Conservation (phyloP, 2,888 invertebrate species). For the Noctua janthe region DNA sequence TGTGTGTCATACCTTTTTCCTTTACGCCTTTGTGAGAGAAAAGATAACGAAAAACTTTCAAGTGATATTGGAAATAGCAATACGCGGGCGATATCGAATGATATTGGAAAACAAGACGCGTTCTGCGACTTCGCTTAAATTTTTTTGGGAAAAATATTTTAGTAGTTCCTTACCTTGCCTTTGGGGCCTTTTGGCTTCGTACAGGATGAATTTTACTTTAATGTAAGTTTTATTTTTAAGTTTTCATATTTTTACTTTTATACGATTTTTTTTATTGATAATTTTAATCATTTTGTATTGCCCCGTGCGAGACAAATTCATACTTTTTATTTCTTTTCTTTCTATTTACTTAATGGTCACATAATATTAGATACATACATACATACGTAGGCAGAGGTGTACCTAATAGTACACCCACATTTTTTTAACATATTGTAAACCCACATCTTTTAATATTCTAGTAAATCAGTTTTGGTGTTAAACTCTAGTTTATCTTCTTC, state of each 20-base stretch:
- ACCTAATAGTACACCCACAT: too few species aligned
- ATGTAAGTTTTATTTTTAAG: background rate
- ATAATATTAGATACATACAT: too few species aligned
- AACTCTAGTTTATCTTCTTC: background rate
- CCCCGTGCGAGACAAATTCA: too few species aligned
- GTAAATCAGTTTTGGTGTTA: background rate
- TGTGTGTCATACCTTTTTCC: conserved; percentile 56
- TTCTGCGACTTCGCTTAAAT: conserved; percentile 13
- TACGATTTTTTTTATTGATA: background rate
- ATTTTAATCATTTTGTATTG: background rate
- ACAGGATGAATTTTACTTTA: background rate
- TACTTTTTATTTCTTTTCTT: too few species aligned
- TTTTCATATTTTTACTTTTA: background rate
- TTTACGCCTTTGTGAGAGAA: conserved; percentile 54
- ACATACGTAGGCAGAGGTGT: too few species aligned
- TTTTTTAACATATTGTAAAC: too few species aligned
- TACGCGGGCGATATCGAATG: conserved; percentile 52
- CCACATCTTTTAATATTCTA: too few species aligned
- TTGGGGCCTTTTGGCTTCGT: background rate
- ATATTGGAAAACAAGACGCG: conserved; percentile 41
- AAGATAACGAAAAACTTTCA: conserved; percentile 58
- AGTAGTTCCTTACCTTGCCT: background rate
- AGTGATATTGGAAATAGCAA: conserved; percentile 60
- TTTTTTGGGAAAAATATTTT: background rate
- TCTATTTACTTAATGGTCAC: background rate